phyloP scores from a whole-genome alignment of 1,140 invertebrate species.

The Penaeus chinensis region DNA sequence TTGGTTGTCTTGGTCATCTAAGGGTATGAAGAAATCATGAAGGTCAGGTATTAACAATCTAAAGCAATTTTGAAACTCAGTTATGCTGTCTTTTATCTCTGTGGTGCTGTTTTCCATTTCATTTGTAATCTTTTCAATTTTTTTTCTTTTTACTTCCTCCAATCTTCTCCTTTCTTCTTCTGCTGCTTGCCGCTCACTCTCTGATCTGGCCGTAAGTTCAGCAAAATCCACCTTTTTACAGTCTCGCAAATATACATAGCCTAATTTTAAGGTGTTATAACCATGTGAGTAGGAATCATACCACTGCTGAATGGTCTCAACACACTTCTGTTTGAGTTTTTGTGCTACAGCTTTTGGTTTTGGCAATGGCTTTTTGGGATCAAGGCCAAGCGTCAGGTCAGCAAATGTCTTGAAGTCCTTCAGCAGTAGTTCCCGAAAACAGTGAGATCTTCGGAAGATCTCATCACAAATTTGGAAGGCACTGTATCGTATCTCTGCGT shows the following conservation, averaged over 20 bases:
- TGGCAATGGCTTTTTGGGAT: constrained; percentile 43
- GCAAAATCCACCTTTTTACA: constrained; percentile 61
- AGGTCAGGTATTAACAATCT: constrained; percentile 61
- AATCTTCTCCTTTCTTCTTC: constrained; percentile 46
- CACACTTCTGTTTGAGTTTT: constrained; percentile 55
- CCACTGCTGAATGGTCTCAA: constrained; percentile 57
- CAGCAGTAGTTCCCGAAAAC: constrained; percentile 51
- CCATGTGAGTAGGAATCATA: constrained; percentile 53
- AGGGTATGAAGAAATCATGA: constrained; percentile 60
- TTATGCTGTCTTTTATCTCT: constrained; percentile 48
- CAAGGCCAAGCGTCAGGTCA: constrained; percentile 39
- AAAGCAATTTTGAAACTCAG: constrained; percentile 59
- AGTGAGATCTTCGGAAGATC: constrained; percentile 61
- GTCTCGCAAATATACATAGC: constrained; percentile 55
- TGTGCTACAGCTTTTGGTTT: constrained; percentile 49
- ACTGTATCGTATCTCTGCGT: constrained; percentile 62
- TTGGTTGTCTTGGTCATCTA: constrained; percentile 40
- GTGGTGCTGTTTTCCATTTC: constrained; percentile 32
- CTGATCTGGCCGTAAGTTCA: constrained; percentile 48
- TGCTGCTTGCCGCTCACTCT: constrained; percentile 53
- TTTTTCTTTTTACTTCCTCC: constrained; percentile 55
- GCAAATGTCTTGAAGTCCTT: constrained; percentile 52
- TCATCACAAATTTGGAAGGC: constrained; percentile 61
- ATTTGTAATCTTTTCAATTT: constrained; percentile 48
- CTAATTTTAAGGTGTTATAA: constrained; percentile 44